phyloP scores from a whole-genome alignment of 1,140 invertebrate species.

The Drosophila ironensis region DNA sequence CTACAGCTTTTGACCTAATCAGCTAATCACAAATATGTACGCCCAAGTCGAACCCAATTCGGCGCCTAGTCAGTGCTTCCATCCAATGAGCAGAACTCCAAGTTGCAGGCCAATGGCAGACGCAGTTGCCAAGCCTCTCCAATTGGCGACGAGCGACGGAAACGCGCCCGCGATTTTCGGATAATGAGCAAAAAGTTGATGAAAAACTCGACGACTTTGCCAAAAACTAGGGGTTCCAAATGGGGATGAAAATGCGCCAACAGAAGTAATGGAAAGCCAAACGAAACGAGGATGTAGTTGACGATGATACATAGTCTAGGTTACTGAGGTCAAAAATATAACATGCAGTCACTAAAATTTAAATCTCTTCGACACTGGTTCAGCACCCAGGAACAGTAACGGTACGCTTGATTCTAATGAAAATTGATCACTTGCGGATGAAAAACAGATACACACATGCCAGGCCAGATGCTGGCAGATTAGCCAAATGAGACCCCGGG shows the following conservation, averaged over 20 bases:
- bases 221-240: constrained; percentile 41
- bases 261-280: constrained; percentile 3
- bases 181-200: constrained; percentile 71
- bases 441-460: constrained; percentile 39
- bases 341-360: too few species aligned
- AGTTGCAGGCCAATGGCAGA: constrained; percentile 60
- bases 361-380: too few species aligned
- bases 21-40: too few species aligned
- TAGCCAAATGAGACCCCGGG: constrained; percentile 54
- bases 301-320: too few species aligned
- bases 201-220: constrained; percentile 42
- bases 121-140: constrained; percentile 58
- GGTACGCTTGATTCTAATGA: constrained; percentile 45
- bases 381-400: neutral
- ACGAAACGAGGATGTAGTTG: neutral
- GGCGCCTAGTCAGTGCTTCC: constrained; percentile 39
- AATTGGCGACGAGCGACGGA: constrained; percentile 69
- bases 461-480: constrained; percentile 59
- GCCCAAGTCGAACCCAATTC: constrained; percentile 3
- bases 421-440: constrained; percentile 64
- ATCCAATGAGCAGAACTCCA: constrained; percentile 62
- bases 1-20: too few species aligned
- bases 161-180: constrained; percentile 61
- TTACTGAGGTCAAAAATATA: too few species aligned
- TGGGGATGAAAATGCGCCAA: constrained; percentile 1